phyloP scores from a whole-genome alignment of 2,113 vertebrate species.

The Tragelaphus imberbis region DNA sequence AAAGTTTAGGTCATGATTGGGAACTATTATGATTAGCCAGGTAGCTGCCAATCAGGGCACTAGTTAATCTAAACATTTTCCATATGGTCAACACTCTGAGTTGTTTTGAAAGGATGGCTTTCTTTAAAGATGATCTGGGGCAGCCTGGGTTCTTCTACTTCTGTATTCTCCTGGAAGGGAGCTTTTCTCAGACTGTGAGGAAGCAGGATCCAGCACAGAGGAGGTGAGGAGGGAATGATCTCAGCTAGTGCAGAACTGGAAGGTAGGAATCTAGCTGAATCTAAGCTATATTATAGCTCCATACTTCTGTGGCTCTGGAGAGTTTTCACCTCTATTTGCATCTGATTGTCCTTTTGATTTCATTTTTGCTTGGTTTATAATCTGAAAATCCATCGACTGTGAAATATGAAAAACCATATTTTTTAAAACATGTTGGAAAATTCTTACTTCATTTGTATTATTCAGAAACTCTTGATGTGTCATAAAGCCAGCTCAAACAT shows the following conservation, averaged over 20 bases:
- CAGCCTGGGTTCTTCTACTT: not conserved
- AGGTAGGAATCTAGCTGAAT: not conserved
- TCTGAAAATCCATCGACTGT: not conserved
- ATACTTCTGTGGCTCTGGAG: not conserved
- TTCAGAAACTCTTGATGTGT: not conserved
- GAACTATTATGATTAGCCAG: not conserved
- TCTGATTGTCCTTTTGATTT: not conserved
- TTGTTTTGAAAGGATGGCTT: not conserved
- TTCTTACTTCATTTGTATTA: not conserved
- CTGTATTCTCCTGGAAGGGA: not conserved
- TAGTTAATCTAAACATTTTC: not conserved
- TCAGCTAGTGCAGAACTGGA: not conserved
- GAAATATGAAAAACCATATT: not conserved
- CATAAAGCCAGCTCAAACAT: not conserved
- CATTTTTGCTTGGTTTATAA: not conserved
- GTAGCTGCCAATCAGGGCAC: not conserved
- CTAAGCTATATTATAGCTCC: not conserved
- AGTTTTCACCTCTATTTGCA: not conserved
- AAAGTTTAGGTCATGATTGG: not conserved
- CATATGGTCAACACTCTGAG: not conserved
- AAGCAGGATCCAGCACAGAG: not conserved
- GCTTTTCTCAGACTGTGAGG: too few relatives aligned
- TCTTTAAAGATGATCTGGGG: not conserved
- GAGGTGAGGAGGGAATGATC: not conserved
- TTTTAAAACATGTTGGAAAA: not conserved